Evolutionary conservation across 2,888 invertebrate genomes (phyloP).

Genomic region (Xestia xanthographa): DNA sequence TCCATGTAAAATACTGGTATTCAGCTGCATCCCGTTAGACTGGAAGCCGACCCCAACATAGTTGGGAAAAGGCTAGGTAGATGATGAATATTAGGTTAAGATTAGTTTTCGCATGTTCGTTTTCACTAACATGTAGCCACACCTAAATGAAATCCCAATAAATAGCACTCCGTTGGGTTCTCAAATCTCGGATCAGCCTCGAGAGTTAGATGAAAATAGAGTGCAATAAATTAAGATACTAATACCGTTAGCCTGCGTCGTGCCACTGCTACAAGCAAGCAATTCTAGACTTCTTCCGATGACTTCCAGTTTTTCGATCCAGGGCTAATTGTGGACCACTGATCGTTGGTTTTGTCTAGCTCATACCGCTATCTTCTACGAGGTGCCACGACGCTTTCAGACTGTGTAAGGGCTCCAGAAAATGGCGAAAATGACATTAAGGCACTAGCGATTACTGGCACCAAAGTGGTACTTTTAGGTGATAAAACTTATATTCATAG

Average conservation of each 20-base stretch:
- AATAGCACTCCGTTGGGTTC: background rate
- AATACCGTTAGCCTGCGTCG: background rate
- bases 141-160: background rate
- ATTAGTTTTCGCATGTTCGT: too few relatives aligned
- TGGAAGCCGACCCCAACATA: too few relatives aligned
- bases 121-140: background rate
- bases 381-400: background rate
- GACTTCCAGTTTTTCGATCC: background rate
- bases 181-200: background rate
- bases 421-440: background rate
- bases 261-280: background rate
- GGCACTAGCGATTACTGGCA: background rate
- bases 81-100: too few relatives aligned
- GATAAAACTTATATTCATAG: background rate
- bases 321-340: background rate
- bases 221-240: background rate
- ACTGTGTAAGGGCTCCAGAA: background rate
- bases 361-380: background rate
- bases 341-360: background rate
- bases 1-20: too few relatives aligned
- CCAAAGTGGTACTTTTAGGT: background rate
- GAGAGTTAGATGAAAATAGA: background rate
- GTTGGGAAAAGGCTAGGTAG: too few relatives aligned
- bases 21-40: too few relatives aligned
- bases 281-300: background rate